Percentiles rank a stretch among this genome's conserved stretches.
phyloP scores from a whole-genome alignment of 2,797 vertebrate genomes.

The Epinephelus awoara region DNA sequence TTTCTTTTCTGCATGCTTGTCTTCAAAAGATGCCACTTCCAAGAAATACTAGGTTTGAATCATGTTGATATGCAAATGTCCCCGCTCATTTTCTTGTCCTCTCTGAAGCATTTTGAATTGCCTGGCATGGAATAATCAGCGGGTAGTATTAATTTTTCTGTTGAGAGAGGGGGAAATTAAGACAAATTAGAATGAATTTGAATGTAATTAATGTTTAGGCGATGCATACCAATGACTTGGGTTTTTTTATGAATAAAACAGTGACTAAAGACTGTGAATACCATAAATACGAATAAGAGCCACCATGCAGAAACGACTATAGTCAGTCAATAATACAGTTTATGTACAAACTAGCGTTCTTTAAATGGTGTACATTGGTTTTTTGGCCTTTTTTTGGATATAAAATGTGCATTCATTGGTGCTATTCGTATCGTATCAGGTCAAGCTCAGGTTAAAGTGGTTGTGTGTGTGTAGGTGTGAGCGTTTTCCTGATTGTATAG shows the following conservation, averaged over 20 bases:
- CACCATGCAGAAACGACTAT: conserved; percentile 4
- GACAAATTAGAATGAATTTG: conserved; percentile 80
- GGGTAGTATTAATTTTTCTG: conserved; percentile 64
- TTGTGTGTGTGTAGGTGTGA: neutral
- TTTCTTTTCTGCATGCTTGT: conserved; percentile 31
- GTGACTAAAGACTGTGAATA: conserved; percentile 64
- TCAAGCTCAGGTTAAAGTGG: conserved; percentile 5
- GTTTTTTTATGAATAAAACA: conserved; percentile 70
- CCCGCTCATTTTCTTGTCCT: conserved; percentile 60
- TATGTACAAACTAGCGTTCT: neutral
- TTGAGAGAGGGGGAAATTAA: conserved; percentile 68
- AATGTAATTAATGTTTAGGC: conserved; percentile 80
- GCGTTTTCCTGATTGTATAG: neutral
- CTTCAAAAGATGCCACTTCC: conserved; percentile 58
- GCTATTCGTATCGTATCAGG: neutral
- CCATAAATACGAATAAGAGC: conserved; percentile 58
- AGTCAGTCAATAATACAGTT: neutral
- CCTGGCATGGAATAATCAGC: conserved; percentile 66
- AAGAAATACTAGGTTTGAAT: conserved; percentile 61
- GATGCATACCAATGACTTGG: conserved; percentile 72
- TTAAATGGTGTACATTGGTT: no score
- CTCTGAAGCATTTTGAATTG: conserved; percentile 62
- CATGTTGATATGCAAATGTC: conserved; percentile 69
- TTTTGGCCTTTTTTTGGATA: no score
- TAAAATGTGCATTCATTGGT: neutral